These are phyloP conservation scores for Leptosomus discolor DNA, from an alignment of 2,113 vertebrate species.

Conservation along the genomic window DNA sequence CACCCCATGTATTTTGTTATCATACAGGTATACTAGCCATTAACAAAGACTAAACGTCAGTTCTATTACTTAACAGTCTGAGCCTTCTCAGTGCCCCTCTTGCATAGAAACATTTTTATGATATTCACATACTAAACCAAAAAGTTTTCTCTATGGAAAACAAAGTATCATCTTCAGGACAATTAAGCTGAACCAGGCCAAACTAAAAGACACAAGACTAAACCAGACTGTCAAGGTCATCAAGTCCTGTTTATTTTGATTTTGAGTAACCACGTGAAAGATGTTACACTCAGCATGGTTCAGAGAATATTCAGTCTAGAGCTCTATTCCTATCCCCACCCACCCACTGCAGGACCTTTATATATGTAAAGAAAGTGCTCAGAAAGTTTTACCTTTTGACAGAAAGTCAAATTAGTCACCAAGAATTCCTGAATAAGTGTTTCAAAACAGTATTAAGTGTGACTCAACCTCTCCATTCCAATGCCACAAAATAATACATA, in stretches of 20 bases:
- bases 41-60: neutral
- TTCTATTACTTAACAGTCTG: neutral
- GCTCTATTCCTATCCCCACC: neutral
- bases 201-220: neutral
- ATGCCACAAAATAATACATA: neutral
- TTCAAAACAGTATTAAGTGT: neutral
- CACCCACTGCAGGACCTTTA: accelerated
- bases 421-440: neutral
- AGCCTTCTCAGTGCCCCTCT: neutral
- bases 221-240: neutral
- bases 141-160: neutral
- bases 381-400: neutral
- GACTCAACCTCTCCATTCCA: neutral
- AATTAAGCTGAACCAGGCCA: neutral
- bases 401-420: neutral
- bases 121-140: neutral
- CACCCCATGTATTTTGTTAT: neutral
- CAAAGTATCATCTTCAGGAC: neutral
- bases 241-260: neutral
- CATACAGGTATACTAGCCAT: neutral
- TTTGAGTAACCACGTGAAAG: neutral
- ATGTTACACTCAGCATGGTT: neutral
- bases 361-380: neutral
- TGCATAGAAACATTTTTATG: neutral
- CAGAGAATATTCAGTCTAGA: neutral